These are phyloP conservation scores for Orthonyx spaldingii DNA, from an alignment of 2,113 vertebrate species.

Conservation along the genomic window DNA sequence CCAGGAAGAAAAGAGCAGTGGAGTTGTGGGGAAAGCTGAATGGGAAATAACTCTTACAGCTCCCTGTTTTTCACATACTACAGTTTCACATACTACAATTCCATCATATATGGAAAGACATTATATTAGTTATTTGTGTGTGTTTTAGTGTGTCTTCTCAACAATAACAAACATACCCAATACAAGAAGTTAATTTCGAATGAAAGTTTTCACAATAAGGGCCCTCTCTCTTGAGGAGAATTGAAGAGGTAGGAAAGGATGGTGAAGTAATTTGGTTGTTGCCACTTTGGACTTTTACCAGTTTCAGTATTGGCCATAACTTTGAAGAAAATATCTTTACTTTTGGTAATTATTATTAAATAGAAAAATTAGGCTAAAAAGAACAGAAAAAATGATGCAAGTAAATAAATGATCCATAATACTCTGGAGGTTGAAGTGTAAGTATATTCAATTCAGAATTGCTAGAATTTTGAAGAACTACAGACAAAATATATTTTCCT, in stretches of 20 bases:
- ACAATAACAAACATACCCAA: background rate
- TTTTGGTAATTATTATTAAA: background rate
- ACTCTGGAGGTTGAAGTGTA: background rate
- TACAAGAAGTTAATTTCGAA: background rate
- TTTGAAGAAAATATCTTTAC: background rate
- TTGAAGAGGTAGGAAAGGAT: background rate
- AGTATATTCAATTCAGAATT: background rate
- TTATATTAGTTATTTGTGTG: background rate
- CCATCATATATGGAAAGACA: background rate
- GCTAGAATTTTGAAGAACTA: background rate
- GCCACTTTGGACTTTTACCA: background rate
- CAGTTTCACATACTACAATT: background rate
- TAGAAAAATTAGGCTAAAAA: background rate
- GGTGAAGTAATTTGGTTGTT: background rate
- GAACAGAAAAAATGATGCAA: accelerated
- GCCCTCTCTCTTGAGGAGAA: background rate
- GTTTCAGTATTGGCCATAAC: background rate
- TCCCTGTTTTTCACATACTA: background rate
- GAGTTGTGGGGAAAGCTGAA: background rate
- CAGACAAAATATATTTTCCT: background rate
- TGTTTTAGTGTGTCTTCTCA: background rate
- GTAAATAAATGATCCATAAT: background rate
- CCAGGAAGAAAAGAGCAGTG: background rate
- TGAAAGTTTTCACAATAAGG: background rate
- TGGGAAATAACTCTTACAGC: background rate